Percentiles rank a stretch among this genome's conserved stretches.
phyloP scores from a whole-genome alignment of 2,797 vertebrate genomes.

The Cheirogaleus major region DNA sequence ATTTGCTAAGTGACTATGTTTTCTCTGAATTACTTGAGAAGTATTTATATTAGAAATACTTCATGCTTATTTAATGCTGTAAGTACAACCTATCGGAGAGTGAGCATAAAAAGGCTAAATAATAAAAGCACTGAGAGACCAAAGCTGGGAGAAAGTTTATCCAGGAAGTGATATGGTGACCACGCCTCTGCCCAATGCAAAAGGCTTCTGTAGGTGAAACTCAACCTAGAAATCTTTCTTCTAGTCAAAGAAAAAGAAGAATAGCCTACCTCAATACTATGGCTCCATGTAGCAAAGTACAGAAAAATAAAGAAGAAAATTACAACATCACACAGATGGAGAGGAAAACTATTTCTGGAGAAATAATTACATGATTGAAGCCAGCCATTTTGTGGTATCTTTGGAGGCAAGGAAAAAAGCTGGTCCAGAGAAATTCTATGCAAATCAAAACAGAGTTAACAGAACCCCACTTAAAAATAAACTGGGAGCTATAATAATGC shows the following conservation, averaged over 20 bases:
- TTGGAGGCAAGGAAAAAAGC: neutral
- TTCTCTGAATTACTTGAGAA: neutral
- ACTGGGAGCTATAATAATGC: neutral
- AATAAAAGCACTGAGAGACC: neutral
- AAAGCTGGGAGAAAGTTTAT: neutral
- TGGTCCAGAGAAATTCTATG: neutral
- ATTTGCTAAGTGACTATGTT: neutral
- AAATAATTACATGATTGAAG: neutral
- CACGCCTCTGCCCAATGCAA: neutral
- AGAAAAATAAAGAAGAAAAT: conserved; percentile 16
- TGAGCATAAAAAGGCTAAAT: neutral
- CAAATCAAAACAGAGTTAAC: neutral
- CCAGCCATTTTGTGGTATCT: neutral
- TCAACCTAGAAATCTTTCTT: neutral
- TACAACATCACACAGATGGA: neutral
- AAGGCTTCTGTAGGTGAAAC: neutral
- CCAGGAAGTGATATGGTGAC: neutral
- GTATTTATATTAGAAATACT: neutral
- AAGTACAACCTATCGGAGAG: neutral
- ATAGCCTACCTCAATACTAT: neutral
- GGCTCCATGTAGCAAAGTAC: neutral
- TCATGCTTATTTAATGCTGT: neutral
- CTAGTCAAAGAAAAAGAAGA: neutral
- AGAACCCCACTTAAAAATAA: neutral
- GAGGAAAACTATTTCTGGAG: neutral